Conservation (phyloP, 2,797 vertebrate species). For the Pseudopleuronectes americanus region DNA sequence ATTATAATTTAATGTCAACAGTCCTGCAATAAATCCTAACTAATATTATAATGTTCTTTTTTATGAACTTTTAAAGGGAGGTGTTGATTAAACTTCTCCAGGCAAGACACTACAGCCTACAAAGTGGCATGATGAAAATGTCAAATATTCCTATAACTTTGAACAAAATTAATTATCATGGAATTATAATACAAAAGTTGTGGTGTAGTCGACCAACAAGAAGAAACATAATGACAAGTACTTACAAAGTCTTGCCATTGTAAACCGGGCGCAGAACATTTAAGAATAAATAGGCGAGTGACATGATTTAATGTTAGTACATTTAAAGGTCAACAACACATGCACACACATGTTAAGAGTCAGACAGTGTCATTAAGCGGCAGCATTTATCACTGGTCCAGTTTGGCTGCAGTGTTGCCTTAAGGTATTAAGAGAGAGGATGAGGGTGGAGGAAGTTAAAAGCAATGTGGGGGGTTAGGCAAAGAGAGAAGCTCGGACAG, state of each 20-base stretch:
- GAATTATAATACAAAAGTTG: too few relatives aligned
- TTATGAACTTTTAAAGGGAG: not conserved
- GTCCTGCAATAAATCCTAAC: not conserved
- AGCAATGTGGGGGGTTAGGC: slow-evolving; percentile 49
- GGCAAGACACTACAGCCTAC: not conserved
- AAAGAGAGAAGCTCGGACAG: slow-evolving; percentile 56
- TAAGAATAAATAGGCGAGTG: slow-evolving; percentile 1
- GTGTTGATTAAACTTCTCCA: not conserved
- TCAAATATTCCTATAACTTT: not conserved
- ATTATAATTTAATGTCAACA: not conserved
- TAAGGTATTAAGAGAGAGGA: slow-evolving; percentile 48
- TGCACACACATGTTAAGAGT: slow-evolving; percentile 1
- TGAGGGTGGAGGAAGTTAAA: slow-evolving; percentile 49
- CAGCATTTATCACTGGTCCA: slow-evolving; percentile 45
- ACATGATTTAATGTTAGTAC: slow-evolving; percentile 9
- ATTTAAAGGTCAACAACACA: slow-evolving; percentile 8
- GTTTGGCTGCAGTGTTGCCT: slow-evolving; percentile 35
- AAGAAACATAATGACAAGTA: too few relatives aligned
- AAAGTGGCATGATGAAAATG: not conserved
- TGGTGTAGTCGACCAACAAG: too few relatives aligned
- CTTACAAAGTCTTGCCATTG: not conserved
- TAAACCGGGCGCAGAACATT: slow-evolving; percentile 6
- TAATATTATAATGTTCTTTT: not conserved
- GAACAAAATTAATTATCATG: too few relatives aligned
- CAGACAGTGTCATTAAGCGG: slow-evolving; percentile 28